Base-by-base conservation (phyloP, 2,113 vertebrate genomes). In the Tachysurus vachellii region DNA sequence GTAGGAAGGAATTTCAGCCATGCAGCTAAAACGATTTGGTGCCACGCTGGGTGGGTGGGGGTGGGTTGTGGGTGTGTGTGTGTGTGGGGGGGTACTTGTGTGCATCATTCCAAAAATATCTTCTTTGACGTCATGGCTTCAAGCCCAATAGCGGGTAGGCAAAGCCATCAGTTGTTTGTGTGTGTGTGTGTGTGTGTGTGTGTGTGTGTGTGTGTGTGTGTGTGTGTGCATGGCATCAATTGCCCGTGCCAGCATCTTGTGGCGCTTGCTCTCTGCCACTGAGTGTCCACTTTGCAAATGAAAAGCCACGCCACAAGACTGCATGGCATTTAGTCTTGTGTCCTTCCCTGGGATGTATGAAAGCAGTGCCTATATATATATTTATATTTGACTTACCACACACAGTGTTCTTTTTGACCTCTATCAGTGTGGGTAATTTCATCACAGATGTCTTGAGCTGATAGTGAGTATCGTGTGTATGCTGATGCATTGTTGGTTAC, bases 221-320 rank as follows among this genome's bases (percentile, higher is more conserved):
- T 47, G 16, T 83, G 92, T 47, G 88, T 56, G 86, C 82, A 86
- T 81, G 80, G 84, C 89, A 91, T 86, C 50, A 42, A 76, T 71
- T 83, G 87, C 84, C 82, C 36, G 75, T 92, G 94, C 94, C 93
- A 94, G 91, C 87, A 82, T 93, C 94, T 94, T 89, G 83, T 95
- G 91, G 93, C 86, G 90, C 89, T 88, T 90, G 92, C 91, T 89
- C 0, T 0, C 80, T 91, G 92, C 89, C 93, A 95, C 87, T 89
- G 93, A 88, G 90, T 88, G 54, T 85, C 87, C 88, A 83, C 85
- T 89, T 91, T 89, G 91, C 86, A 90, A 92, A 92, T 92, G 86
- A 92, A 92, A 92, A 91, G 87, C 59, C 73, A 82, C 19, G 56
- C 89, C 87, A 90, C 86, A 89, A n/a, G 53, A 84, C 89, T 88